Base-by-base conservation (phyloP, 2,113 vertebrate genomes). In the Craseonycteris thonglongyai region DNA sequence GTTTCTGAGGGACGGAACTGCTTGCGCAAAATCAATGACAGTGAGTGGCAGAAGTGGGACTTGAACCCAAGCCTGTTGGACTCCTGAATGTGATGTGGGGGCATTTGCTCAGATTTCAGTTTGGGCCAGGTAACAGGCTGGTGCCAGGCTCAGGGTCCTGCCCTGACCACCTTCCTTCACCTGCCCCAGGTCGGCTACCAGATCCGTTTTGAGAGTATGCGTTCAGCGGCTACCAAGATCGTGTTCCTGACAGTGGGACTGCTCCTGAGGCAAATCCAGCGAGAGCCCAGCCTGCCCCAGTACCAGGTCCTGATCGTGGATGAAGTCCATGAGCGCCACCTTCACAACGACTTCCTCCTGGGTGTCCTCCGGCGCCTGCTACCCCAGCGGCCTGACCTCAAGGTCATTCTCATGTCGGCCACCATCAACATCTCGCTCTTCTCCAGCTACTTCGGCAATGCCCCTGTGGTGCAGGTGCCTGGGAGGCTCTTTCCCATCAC, bases 371-470 rank as follows among this genome's bases (percentile, higher is more conserved):
- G 98, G 0, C 91, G 98, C 0, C 98, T 99, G 22, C 97, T 99
- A 45, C 93, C 97, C 1, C 0, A 35, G 1, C 97, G 99, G 0
- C 97, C 98, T 0, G 98, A 99, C 97, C 97, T 99, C n/a, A 98
- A 98, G 59, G 98, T 99, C 90, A 90, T 99, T 79, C 99, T 99
- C 90, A 99, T 99, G 99, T 99, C 99, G 0, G 99, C 99, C 92
- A 99, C 99, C 96, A 99, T 99, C 98, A 99, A 99, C 97, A 99
- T 99, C 96, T 97, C 96, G 8, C 99, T 99, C 22, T 99, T 99
- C 81, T 99, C 99, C 0, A 38, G 93, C 11, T 99, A 99, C 54
- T 99, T 99, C 3, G 94, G 97, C 0, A 28, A 61, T 0, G 99
- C 99, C 0, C 99, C 99, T 0, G 99, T 99, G 88, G 97, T 99